These are phyloP conservation scores for Heterocephalus glaber DNA, from an alignment of 2,113 vertebrate genomes.

Conservation along the genomic window DNA sequence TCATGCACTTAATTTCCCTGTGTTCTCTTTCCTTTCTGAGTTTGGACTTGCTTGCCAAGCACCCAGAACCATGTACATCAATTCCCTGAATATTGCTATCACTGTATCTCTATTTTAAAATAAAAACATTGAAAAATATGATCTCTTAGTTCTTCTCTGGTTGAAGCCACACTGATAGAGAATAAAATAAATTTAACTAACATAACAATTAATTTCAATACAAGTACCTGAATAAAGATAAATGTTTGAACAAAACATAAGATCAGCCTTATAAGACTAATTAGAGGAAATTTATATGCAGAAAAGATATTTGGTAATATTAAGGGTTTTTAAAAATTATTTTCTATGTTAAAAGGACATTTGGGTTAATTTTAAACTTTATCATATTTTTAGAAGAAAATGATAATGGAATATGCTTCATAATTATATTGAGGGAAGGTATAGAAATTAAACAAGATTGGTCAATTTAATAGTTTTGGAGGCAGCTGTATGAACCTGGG, in stretches of 20 bases:
- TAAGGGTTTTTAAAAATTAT: background rate
- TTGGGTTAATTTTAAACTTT: no score
- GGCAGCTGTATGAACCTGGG: background rate
- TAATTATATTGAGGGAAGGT: background rate
- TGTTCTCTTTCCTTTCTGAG: background rate
- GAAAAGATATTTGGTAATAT: background rate
- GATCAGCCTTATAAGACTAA: background rate
- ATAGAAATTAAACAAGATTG: background rate
- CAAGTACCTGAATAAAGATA: background rate
- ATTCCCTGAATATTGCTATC: background rate
- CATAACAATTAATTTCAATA: background rate
- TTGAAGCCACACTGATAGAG: background rate
- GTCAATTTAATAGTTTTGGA: background rate
- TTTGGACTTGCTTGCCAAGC: background rate
- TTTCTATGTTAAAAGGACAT: no score
- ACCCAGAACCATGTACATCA: background rate
- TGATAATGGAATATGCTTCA: background rate
- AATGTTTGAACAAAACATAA: background rate
- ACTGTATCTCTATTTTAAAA: background rate
- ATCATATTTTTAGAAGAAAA: background rate
- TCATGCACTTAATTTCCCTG: background rate
- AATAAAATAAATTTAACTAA: background rate
- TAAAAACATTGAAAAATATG: background rate
- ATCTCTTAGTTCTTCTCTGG: background rate
- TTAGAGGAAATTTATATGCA: background rate